Evolutionary conservation across 1,140 invertebrate genomes (phyloP), one percentile per base, ranked within the genome.

Genomic region (Sinella curviseta): DNA sequence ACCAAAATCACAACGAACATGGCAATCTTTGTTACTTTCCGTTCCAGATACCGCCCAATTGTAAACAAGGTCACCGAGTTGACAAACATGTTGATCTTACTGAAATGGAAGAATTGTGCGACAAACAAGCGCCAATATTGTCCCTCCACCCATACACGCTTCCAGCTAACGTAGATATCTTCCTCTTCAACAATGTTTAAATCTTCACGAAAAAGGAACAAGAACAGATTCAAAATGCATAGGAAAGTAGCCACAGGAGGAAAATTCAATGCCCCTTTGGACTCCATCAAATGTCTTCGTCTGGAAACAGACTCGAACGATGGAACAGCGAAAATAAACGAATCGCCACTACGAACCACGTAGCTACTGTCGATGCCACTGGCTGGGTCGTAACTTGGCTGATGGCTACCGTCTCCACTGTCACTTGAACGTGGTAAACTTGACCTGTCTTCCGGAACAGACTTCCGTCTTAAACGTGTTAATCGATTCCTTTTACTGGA

Each of bases 81-180:
- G 48, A 79, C 8, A 20, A 79, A 8, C 2, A 79, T 1, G 35
- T 31, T 12, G 16, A 76, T 14, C 33, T 28, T 26, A 20, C 48
- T 31, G 31, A 76, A 76, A 76, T 79, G 78, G 31, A 79, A 55
- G 26, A 79, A 76, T 34, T 55, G 78, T 8, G 78, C 78, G 20
- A 79, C 78, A 24, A 76, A 39, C n/a, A 79, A 24, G 24, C 78
- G 34, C 78, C 78, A 79, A n/a, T 33, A 57, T 60, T 76, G 28
- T 8, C 28, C 36, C n/a, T 57, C 26, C 26, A 31, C 36, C 1
- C 33, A 55, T 1, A 79, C 74, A 3, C 26, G 75, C 1, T 28
- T 28, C 74, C 74, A 75, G 60, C 74, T 79, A 1, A 79, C 78
- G 36, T 54, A 28, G 28, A 79, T 73, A 33, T 70, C 65, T 31